Conservation (phyloP, 2,797 vertebrate genomes). For the Glyptemys insculpta region DNA sequence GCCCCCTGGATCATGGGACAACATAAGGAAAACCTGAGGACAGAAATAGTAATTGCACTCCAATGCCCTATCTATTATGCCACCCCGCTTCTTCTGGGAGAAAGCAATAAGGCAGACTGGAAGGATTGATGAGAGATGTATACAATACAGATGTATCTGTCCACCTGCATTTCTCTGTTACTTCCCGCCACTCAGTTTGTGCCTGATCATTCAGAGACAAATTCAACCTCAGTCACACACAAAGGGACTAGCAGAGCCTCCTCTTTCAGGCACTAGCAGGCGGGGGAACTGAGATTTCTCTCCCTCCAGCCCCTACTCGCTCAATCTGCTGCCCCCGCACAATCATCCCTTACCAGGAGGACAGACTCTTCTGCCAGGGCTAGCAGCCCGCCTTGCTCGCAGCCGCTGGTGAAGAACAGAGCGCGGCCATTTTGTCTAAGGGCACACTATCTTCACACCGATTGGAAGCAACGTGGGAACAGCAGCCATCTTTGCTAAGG, state of each 20-base stretch:
- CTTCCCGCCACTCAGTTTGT: no score
- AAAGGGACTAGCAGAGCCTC: no score
- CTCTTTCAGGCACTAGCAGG: no score
- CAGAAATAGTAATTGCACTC: background rate
- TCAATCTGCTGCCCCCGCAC: accelerated
- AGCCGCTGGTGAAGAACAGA: accelerated
- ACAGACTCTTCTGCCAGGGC: background rate
- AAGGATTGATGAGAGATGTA: no score
- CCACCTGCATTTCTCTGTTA: no score
- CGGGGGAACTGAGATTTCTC: background rate
- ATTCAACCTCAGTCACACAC: no score
- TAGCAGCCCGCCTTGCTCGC: background rate
- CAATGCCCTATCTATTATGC: background rate
- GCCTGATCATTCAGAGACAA: no score
- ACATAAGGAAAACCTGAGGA: background rate
- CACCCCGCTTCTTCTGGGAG: background rate
- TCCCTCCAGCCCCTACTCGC: background rate
- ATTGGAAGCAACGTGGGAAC: background rate
- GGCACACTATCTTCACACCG: no score
- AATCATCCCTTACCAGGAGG: background rate
- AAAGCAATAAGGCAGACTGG: background rate
- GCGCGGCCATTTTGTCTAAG: background rate
- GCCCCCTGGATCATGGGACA: background rate
- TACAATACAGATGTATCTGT: no score
- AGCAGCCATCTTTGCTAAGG: background rate